Percentiles rank a stretch among this genome's conserved stretches.
These are phyloP conservation scores for Cuculus canorus DNA, from an alignment of 2,797 vertebrate species.

Conservation along the genomic window DNA sequence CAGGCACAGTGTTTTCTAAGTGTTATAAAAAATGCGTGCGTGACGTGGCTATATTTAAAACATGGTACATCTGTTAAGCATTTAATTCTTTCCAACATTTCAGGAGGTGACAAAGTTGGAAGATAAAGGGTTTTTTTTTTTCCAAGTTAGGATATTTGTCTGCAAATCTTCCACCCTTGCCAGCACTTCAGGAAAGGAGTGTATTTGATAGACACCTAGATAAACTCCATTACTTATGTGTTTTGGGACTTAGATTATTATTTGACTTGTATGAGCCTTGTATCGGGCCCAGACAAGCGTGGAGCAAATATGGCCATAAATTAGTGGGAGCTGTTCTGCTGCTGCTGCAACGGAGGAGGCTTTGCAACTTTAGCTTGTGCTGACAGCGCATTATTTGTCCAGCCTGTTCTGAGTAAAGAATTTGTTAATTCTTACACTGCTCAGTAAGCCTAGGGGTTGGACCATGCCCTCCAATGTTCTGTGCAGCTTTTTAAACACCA, in stretches of 20 bases:
- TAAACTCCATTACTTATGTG: neutral
- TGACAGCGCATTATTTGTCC: neutral
- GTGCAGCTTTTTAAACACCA: neutral
- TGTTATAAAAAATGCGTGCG: neutral
- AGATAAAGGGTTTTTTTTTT: neutral
- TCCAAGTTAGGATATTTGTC: neutral
- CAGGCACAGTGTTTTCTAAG: constrained; percentile 26
- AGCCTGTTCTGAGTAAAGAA: neutral
- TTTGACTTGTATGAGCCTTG: neutral
- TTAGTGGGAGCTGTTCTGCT: neutral
- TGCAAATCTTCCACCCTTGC: neutral
- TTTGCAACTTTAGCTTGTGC: neutral
- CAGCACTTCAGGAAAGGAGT: neutral
- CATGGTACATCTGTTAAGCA: constrained; percentile 17
- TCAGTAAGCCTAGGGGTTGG: neutral
- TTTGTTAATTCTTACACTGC: constrained; percentile 31
- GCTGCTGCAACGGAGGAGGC: neutral
- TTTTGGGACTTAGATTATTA: neutral
- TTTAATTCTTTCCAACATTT: constrained; percentile 53
- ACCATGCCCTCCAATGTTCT: neutral
- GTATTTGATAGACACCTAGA: neutral
- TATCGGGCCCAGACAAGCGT: neutral
- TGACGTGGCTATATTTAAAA: constrained; percentile 50
- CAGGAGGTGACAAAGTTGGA: constrained; percentile 43
- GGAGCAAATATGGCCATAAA: neutral